Conservation (phyloP, 2,113 vertebrate genomes). For the Tinamus guttatus region DNA sequence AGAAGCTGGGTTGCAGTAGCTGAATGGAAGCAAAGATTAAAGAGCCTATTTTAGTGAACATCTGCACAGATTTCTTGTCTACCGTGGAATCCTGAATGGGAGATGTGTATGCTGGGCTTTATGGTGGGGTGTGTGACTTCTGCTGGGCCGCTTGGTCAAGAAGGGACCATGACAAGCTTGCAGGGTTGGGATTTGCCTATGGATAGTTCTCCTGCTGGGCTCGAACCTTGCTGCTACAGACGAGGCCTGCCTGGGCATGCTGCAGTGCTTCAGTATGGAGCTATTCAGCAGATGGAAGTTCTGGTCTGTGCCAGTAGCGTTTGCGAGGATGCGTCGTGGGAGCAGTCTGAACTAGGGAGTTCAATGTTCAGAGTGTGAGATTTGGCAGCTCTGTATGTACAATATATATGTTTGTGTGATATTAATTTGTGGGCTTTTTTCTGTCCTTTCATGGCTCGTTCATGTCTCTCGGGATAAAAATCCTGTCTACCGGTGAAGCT, state of each 20-base stretch:
- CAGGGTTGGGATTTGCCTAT: background rate
- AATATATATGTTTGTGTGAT: background rate
- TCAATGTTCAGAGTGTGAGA: background rate
- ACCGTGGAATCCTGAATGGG: background rate
- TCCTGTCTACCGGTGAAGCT: background rate
- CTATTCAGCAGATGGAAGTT: background rate
- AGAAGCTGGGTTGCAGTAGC: background rate
- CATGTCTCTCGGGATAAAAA: background rate
- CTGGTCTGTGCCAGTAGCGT: background rate
- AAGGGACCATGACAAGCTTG: background rate
- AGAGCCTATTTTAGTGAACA: accelerated
- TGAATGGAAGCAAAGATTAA: background rate
- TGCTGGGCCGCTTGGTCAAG: accelerated
- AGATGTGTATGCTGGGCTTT: background rate
- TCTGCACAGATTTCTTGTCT: background rate
- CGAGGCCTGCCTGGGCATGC: background rate
- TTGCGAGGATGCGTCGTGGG: background rate
- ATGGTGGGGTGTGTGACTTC: accelerated
- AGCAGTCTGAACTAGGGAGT: background rate
- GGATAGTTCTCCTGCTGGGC: background rate
- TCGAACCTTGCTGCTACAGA: accelerated
- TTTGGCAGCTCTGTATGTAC: background rate
- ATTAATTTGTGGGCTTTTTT: background rate
- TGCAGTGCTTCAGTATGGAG: accelerated
- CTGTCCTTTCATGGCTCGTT: background rate